Evolutionary conservation across 2,113 vertebrate species (phyloP).

Genomic region (Perognathus longimembris): DNA sequence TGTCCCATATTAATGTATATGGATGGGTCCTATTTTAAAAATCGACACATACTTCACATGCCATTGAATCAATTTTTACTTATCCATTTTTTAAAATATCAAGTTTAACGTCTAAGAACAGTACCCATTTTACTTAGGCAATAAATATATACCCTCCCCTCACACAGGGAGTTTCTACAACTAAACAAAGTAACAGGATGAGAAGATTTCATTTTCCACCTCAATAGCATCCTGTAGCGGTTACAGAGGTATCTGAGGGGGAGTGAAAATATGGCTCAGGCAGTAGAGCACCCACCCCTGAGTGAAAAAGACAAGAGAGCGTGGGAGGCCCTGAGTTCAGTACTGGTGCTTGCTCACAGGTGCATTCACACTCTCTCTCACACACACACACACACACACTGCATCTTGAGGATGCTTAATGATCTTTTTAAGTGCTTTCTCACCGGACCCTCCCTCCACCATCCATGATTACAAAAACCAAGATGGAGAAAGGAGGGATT

Average conservation of each 20-base stretch:
- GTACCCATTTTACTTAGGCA: slow-evolving; percentile 52
- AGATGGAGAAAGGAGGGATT: slow-evolving; percentile 13
- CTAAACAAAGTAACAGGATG: slow-evolving; percentile 24
- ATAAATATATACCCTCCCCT: neutral
- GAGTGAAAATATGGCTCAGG: no score
- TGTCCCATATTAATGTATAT: slow-evolving; percentile 20
- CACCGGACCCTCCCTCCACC: no score
- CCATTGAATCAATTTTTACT: slow-evolving; percentile 42
- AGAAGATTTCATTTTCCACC: slow-evolving; percentile 24
- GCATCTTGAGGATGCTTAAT: no score
- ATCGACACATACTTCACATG: slow-evolving; percentile 14
- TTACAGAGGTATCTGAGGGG: neutral
- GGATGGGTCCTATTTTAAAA: neutral
- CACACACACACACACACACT: no score
- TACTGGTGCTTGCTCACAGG: no score
- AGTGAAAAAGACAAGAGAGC: no score
- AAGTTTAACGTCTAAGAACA: slow-evolving; percentile 25
- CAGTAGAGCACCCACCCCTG: no score
- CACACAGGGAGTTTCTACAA: neutral
- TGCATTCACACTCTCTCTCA: no score
- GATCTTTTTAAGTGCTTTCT: no score
- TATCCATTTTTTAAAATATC: slow-evolving; percentile 37
- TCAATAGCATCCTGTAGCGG: slow-evolving; percentile 33
- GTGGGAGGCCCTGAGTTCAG: no score
- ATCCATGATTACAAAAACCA: neutral